Evolutionary conservation across 2,113 vertebrate genomes (phyloP).

Genomic region (Labeo rohita): DNA sequence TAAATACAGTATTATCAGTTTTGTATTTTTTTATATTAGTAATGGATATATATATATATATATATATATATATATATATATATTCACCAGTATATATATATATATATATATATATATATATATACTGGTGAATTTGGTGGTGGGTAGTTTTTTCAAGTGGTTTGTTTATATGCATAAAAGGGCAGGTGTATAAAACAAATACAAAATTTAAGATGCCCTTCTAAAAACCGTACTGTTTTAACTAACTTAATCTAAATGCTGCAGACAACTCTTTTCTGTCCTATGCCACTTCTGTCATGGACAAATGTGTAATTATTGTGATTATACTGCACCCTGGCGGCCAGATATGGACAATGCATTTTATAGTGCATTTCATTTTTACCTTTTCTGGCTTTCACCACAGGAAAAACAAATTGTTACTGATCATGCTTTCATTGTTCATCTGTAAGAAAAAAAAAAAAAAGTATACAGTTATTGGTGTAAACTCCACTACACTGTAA

Average conservation of each 20-base stretch:
- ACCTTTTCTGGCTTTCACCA: not conserved
- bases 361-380: not conserved
- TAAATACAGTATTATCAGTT: not conserved
- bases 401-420: not conserved
- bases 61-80: too few relatives aligned
- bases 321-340: slow-evolving; percentile 10
- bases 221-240: not conserved
- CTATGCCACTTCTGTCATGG: not conserved
- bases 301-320: not conserved
- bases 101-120: not conserved
- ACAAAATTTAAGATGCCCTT: not conserved
- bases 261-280: not conserved
- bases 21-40: not conserved
- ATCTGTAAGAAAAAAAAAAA: too few relatives aligned
- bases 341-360: not conserved
- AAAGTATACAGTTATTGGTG: too few relatives aligned
- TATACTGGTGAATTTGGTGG: not conserved
- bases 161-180: not conserved
- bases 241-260: not conserved
- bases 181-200: not conserved
- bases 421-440: not conserved
- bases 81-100: not conserved
- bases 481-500: not conserved
- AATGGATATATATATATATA: not conserved
- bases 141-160: not conserved